These are phyloP conservation scores for Tragelaphus strepsiceros DNA, from an alignment of 2,113 vertebrate genomes.

Conservation along the genomic window DNA sequence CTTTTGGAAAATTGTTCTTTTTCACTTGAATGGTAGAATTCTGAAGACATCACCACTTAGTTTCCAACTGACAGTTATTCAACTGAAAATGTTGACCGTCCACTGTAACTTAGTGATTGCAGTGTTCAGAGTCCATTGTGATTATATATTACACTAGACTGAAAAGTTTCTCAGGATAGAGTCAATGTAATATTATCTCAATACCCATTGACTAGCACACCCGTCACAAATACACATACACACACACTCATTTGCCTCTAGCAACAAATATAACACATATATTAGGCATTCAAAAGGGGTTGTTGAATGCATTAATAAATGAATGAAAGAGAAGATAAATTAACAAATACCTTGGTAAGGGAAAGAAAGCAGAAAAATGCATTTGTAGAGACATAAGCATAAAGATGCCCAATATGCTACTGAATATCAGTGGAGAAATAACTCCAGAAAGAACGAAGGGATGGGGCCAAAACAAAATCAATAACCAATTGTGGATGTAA, in stretches of 20 bases:
- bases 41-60: background rate
- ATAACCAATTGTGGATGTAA: too few relatives aligned
- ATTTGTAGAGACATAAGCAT: background rate
- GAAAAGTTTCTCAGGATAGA: background rate
- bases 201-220: background rate
- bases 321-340: background rate
- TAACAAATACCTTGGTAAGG: background rate
- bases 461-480: too few relatives aligned
- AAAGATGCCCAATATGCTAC: too few relatives aligned
- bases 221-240: background rate
- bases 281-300: background rate
- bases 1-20: background rate
- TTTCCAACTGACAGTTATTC: constrained; percentile 15
- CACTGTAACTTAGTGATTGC: background rate
- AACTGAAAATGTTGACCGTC: background rate
- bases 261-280: background rate
- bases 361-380: background rate
- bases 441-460: too few relatives aligned
- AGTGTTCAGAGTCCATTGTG: background rate
- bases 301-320: background rate
- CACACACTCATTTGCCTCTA: background rate
- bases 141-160: background rate
- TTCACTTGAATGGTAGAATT: background rate
- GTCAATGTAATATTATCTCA: background rate
- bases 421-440: too few relatives aligned